A percentile compares a stretch with the other conserved stretches of the same genome.
phyloP scores from a whole-genome alignment of 2,888 invertebrate species.

The Synanthedon andrenaeformis region DNA sequence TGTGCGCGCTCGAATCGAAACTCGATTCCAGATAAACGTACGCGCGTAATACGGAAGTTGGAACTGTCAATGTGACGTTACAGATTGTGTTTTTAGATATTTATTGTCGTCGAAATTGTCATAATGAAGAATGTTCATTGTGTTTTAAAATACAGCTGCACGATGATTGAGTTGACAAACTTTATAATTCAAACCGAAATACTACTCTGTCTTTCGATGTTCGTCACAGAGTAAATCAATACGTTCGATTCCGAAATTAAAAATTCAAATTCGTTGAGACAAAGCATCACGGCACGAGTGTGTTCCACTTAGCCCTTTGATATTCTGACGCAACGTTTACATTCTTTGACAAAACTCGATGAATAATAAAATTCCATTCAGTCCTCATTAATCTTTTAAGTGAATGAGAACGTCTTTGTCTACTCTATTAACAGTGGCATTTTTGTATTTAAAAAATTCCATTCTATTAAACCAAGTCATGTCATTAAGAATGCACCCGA shows the following conservation, averaged over 20 bases:
- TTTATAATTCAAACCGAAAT: neutral
- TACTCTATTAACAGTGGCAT: too few species aligned
- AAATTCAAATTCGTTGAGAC: slow-evolving; percentile 59
- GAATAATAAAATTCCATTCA: too few species aligned
- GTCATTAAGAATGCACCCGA: too few species aligned
- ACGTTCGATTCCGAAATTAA: slow-evolving; percentile 61
- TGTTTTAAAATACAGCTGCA: neutral
- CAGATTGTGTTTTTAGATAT: slow-evolving; percentile 23
- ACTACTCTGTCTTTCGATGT: slow-evolving; percentile 7
- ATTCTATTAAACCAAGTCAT: too few species aligned
- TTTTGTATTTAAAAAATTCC: too few species aligned
- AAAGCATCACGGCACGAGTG: slow-evolving; percentile 9
- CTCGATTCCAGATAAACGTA: slow-evolving; percentile 29
- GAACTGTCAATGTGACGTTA: slow-evolving; percentile 23
- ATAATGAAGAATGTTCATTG: slow-evolving; percentile 9
- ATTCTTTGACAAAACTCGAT: neutral
- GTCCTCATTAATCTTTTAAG: too few species aligned
- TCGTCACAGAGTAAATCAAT: slow-evolving; percentile 35
- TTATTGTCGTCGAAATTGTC: slow-evolving; percentile 27
- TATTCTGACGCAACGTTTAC: neutral
- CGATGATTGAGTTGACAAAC: neutral
- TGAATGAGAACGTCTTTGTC: too few species aligned
- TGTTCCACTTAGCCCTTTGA: neutral
- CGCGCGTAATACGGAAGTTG: slow-evolving; percentile 35
- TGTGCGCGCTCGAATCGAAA: slow-evolving; percentile 29